Conservation (phyloP, 2,113 vertebrate species). For the Heliornis fulica region DNA sequence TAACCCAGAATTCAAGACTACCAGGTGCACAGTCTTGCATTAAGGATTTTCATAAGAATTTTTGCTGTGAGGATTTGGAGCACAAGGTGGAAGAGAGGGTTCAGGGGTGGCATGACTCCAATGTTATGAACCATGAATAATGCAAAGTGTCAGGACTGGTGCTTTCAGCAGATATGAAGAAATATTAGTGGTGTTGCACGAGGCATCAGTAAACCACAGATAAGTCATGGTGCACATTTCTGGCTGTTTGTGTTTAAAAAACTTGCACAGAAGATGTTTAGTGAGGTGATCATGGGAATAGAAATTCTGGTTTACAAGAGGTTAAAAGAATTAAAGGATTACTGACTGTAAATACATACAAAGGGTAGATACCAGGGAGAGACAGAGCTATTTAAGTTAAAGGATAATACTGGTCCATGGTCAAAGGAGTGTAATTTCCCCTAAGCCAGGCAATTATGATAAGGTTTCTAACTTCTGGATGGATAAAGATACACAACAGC, state of each 20-base stretch:
- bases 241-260: neutral
- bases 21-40: neutral
- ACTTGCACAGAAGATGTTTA: neutral
- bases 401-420: neutral
- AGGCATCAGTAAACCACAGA: neutral
- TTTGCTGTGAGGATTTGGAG: neutral
- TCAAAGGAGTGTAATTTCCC: neutral
- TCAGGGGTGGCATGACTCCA: neutral
- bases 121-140: neutral
- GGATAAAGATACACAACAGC: neutral
- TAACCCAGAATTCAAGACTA: neutral
- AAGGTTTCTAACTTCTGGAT: neutral
- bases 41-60: neutral
- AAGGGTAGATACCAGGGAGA: neutral
- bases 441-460: neutral
- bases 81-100: neutral
- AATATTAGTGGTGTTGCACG: accelerated
- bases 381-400: neutral
- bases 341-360: neutral
- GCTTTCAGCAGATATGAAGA: neutral
- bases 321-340: neutral
- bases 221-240: neutral
- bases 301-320: neutral
- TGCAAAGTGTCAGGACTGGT: neutral
- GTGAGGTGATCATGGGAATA: neutral